Evolutionary conservation across 2,113 vertebrate species (phyloP).

Genomic region (Rhineura floridana): DNA sequence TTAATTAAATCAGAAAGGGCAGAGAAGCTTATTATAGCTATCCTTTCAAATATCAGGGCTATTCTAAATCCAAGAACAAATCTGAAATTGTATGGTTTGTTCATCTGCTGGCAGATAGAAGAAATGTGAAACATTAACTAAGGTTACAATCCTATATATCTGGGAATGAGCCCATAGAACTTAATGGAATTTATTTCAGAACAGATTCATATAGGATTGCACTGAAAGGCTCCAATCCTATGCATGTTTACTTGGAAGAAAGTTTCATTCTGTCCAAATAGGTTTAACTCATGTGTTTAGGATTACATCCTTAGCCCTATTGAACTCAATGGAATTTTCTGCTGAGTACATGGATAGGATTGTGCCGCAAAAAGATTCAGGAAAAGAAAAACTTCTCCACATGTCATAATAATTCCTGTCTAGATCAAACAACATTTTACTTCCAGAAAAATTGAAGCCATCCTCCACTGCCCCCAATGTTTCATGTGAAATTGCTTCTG

Average conservation of each 20-base stretch:
- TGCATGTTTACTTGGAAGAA: no score
- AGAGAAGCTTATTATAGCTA: not conserved
- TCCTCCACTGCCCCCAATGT: no score
- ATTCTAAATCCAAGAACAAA: not conserved
- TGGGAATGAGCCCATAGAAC: no score
- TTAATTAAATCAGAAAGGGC: slow-evolving; percentile 5
- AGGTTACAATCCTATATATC: not conserved
- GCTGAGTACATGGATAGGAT: not conserved
- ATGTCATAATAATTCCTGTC: not conserved
- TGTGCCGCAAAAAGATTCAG: not conserved
- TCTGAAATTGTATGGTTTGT: not conserved
- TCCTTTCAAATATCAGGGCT: not conserved
- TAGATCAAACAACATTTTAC: not conserved
- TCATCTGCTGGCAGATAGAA: not conserved
- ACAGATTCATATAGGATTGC: no score
- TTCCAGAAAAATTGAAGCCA: not conserved
- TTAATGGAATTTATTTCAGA: no score
- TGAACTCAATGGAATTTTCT: no score
- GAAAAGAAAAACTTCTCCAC: not conserved
- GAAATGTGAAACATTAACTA: not conserved
- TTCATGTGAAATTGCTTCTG: not conserved
- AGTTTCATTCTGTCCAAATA: no score
- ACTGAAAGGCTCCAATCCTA: no score
- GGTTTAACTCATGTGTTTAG: no score
- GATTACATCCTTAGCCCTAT: not conserved